Evolutionary conservation across 30 jellyfish, hydroid and myxozoan genomes (phyloP), one percentile per base, ranked within the genome.

Genomic region (Turritopsis dohrnii): DNA sequence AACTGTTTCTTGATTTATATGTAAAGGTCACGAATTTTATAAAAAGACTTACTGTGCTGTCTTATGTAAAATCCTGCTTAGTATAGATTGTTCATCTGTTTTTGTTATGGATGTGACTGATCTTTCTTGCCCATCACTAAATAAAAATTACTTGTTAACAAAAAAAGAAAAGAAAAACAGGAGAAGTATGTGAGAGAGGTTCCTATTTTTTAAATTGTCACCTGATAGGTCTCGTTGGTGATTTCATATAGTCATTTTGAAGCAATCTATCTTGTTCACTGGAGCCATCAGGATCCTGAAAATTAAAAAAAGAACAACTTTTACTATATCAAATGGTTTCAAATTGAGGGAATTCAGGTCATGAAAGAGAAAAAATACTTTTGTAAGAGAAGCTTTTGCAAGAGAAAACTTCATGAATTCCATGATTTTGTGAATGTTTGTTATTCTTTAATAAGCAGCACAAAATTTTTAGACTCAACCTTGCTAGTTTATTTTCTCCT

Each of bases 31-130:
- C 60, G 13, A 41, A 41, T 41, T 3, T 7, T 7, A 69, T 27
- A 7, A 27, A 27, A 18, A 69, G 16, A 72, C 96, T 71, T 84
- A 91, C 97, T 87, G 92, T 73, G 97, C 97, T 23, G 97, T 91
- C 66, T 91, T 91, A 79, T 91, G 97, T 29, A 91, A 89, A 30
- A 91, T 91, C 71, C 96, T 83, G 74, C 89, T 91, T 13, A 91
- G 89, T 71, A 87, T 31, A 30, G 97, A 91, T 71, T 91, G 96
- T 79, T 91, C 97, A 77, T 91, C 97, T 87, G 97, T 87, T 66
- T 89, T 91, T 72, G 97, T 29, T 29, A 91, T 87, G 60, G 97
- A 91, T 0, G 96, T 80, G 53, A 87, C 85, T 54, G 89, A 69
- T 18, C 93, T 84, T 8, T 93, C 93, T 76, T 85, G 96, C 83